Conservation (phyloP, 2,797 vertebrate species). For the Cuculus canorus region DNA sequence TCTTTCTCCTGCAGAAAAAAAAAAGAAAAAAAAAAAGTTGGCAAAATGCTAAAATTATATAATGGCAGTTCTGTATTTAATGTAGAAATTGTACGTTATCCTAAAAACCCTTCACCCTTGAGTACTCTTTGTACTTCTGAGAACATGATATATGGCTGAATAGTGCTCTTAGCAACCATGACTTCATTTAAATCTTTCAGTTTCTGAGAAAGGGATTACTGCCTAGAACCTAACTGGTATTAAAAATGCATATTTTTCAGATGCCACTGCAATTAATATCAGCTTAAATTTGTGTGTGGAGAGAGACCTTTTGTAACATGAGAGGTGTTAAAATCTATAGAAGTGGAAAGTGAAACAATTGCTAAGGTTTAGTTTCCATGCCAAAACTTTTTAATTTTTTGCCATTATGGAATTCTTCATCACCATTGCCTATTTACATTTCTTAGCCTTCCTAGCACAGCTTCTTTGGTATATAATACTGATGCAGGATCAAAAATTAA, state of each 20-base stretch:
- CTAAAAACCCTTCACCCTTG: constrained; percentile 27
- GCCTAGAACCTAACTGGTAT: neutral
- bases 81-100: constrained; percentile 35
- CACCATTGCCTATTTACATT: neutral
- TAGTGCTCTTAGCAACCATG: constrained; percentile 20
- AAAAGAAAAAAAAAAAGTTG: neutral
- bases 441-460: neutral
- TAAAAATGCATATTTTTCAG: constrained; percentile 34
- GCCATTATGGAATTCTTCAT: neutral
- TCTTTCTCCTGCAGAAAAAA: neutral
- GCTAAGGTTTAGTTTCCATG: neutral
- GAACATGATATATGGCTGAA: constrained; percentile 44
- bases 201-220: constrained; percentile 60
- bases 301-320: neutral
- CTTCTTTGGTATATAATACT: neutral
- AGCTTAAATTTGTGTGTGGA: neutral
- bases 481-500: neutral
- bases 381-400: constrained; percentile 11
- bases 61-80: constrained; percentile 33
- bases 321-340: constrained; percentile 4
- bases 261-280: constrained; percentile 27
- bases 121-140: constrained; percentile 50
- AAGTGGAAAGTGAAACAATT: neutral
- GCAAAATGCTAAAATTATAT: constrained; percentile 45
- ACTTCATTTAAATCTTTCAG: constrained; percentile 61